These are phyloP conservation scores for Sander lucioperca DNA, from an alignment of 2,113 vertebrate genomes.

Conservation along the genomic window DNA sequence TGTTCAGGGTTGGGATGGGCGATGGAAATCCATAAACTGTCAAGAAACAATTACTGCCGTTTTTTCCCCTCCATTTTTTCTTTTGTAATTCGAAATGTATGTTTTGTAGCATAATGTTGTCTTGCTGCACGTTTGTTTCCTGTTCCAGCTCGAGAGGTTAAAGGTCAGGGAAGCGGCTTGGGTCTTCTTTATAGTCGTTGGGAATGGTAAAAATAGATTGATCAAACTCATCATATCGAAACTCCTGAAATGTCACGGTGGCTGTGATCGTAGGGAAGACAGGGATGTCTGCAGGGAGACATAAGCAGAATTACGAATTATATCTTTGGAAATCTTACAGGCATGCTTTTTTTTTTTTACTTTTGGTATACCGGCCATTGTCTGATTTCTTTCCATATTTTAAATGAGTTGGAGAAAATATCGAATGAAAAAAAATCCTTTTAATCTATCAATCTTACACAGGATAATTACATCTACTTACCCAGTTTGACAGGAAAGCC, in stretches of 20 bases:
- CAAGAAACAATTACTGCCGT: not conserved
- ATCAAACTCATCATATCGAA: conserved; percentile 94
- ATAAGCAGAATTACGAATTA: not conserved
- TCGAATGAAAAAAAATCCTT: not conserved
- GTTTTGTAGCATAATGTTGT: conserved; percentile 18
- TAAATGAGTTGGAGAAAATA: not conserved
- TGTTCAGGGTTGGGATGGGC: not conserved
- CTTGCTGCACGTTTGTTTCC: not conserved
- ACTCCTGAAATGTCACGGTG: conserved; percentile 99
- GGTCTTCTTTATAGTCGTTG: conserved; percentile 97
- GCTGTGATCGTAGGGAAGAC: conserved; percentile 99
- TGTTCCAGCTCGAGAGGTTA: conserved; percentile 69
- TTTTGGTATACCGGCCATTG: not conserved
- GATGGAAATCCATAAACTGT: conserved; percentile 7
- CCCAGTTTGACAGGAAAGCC: conserved; percentile 98
- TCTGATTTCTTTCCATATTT: not conserved
- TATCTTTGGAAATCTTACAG: not conserved
- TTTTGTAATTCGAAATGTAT: conserved; percentile 7
- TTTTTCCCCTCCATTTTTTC: not conserved
- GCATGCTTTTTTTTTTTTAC: not conserved
- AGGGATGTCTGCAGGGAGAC: conserved; percentile 89
- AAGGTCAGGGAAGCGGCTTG: conserved; percentile 97
- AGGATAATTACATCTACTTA: conserved; percentile 74
- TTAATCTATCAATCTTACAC: not conserved
- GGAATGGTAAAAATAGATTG: conserved; percentile 94